Evolutionary conservation across 2,113 vertebrate genomes (phyloP).

Genomic region (Telmatochromis brichardi): DNA sequence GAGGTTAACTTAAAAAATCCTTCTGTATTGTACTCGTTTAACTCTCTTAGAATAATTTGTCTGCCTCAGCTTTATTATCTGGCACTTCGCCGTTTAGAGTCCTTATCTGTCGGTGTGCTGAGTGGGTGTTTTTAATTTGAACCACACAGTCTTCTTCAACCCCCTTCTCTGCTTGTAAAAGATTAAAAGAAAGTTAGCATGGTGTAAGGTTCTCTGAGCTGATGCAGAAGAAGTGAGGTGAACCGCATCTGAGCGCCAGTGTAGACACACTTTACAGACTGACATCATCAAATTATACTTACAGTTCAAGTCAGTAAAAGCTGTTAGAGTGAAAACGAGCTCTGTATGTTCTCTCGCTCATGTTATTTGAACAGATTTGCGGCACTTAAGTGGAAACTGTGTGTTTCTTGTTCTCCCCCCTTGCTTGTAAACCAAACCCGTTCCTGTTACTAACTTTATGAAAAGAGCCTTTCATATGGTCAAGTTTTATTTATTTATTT

Average conservation of each 20-base stretch:
- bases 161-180: conserved; percentile 26
- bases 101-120: not conserved
- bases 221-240: not conserved
- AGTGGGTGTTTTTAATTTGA: conserved; percentile 17
- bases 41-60: not conserved
- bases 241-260: conserved; percentile 29
- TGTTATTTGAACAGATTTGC: not conserved
- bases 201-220: not conserved
- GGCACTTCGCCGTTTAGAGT: not conserved
- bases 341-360: not conserved
- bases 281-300: conserved; percentile 17
- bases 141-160: not conserved
- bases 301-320: not conserved
- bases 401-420: not conserved
- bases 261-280: not conserved
- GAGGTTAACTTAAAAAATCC: not conserved
- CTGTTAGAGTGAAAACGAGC: conserved; percentile 9
- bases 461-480: conserved; percentile 29
- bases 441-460: conserved; percentile 2
- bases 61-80: not conserved
- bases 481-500: not conserved
- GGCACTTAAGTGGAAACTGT: conserved; percentile 25
- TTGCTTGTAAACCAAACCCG: conserved; percentile 10
- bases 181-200: conserved; percentile 44
- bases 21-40: not conserved